Evolutionary conservation across 2,888 invertebrate species (phyloP), one percentile per base, ranked within the genome.

Genomic region (Cosmia trapezina): DNA sequence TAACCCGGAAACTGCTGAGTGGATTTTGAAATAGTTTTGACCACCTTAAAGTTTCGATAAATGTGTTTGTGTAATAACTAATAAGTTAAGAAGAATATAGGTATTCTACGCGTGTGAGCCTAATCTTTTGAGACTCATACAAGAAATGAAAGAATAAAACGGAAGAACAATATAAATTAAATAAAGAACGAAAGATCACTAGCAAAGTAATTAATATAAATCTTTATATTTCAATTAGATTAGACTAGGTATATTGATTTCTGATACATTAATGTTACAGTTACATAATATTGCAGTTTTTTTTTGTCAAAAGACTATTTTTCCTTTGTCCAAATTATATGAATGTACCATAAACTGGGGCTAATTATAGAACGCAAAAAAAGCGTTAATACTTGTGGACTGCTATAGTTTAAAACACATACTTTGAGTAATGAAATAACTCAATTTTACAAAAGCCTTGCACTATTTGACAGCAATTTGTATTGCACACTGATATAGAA

Each of bases 401-500:
- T 45, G 19, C 12, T n/a, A n/a, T n/a, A 56, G 33, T 33, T 62
- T n/a, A 47, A 37, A 37, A 76, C 56, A 68, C n/a, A 62, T n/a
- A 70, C 37, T 60, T 54, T 78, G 22, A 65, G 33, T 56, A 19
- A 69, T 53, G 59, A 53, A 51, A 59, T 11, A 69, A 51, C 19
- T 76, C 56, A 77, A 45, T 2, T 71, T 71, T 22, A 73, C 73
- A 83, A 65, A 86, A 84, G 73, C 73, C 57, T 78, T 66, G 76
- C 68, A 76, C 60, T 73, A 78, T 78, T 83, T 78, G 83, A 87
- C 80, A 89, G 89, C 89, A 89, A 89, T 88, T 81, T 85, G 80
- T 86, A 85, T 83, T 76, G 78, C 74, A 80, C 76, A 84, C 74
- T 78, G 81, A 82, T 79, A 76, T 76, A 83, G n/a, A 83, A 81